phyloP scores from a whole-genome alignment of 2,888 invertebrate genomes.

The Lypha dubia region DNA sequence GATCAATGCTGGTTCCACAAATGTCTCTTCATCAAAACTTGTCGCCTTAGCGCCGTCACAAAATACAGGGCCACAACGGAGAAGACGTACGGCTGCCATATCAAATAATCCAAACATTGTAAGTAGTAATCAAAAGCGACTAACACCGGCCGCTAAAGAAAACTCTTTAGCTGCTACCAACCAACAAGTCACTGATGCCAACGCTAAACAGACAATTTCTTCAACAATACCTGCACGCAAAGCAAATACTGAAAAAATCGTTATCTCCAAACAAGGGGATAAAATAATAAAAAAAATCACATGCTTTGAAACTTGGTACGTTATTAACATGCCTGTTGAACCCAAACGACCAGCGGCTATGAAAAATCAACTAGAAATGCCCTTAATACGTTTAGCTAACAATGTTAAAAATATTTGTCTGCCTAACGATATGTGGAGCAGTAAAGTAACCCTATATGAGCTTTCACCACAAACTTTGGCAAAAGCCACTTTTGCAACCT shows the following conservation, averaged over 20 bases:
- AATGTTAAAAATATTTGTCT: slow-evolving; percentile 77
- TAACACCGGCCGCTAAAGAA: slow-evolving; percentile 70
- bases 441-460: slow-evolving; percentile 82
- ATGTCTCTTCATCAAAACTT: slow-evolving; percentile 9
- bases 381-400: slow-evolving; percentile 81
- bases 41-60: slow-evolving; percentile 35
- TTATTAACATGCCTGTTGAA: slow-evolving; percentile 79
- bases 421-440: slow-evolving; percentile 81
- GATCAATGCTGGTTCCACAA: slow-evolving; percentile 11
- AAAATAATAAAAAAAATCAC: slow-evolving; percentile 83
- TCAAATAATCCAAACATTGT: slow-evolving; percentile 51
- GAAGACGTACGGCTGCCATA: slow-evolving; percentile 27
- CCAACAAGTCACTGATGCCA: slow-evolving; percentile 57
- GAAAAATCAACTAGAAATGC: slow-evolving; percentile 79
- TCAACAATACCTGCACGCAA: slow-evolving; percentile 65
- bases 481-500: slow-evolving; percentile 77
- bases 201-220: slow-evolving; percentile 2
- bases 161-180: slow-evolving; percentile 72
- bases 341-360: slow-evolving; percentile 73
- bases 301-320: slow-evolving; percentile 83
- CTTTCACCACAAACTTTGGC: slow-evolving; percentile 76
- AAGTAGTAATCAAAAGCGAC: slow-evolving; percentile 57
- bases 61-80: slow-evolving; percentile 43
- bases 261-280: slow-evolving; percentile 81
- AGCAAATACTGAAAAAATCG: slow-evolving; percentile 80